Evolutionary conservation across 2,797 vertebrate species (phyloP), one percentile per base, ranked within the genome.

Genomic region (Mastacembelus armatus): DNA sequence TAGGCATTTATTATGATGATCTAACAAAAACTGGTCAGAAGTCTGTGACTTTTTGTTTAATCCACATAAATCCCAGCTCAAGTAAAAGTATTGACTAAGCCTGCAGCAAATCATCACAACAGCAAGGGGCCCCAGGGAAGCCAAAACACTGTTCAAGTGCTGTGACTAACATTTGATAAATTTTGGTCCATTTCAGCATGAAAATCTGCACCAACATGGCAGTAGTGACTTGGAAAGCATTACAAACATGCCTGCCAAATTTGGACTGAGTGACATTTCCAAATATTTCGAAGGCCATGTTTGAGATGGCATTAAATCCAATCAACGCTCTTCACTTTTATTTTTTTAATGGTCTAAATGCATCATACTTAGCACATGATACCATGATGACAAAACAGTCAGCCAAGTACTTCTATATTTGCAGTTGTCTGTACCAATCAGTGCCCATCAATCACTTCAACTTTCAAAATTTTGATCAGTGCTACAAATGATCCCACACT

Each of bases 331-430:
- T 44, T 33, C 10, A 48, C 40, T 18, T 57, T 30, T 56, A 62
- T 7, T n/a, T 21, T n/a, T 21, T 55, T 33, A 21, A 35, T 10
- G 54, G 38, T 54, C 39, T 71, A 10, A 50, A 64, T 73, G 47
- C 2, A 40, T 19, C 39, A 65, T 35, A 22, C 19, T 66, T 58
- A 48, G 36, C 27, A 66, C 48, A 45, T 39, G 27, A 63, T 55
- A 44, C 8, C 24, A 48, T 16, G 57, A 60, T 75, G 85, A 60
- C 10, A 30, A 51, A 47, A 48, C 26, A 30, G 35, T 21, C 18
- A 60, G 63, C 73, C 78, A 78, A 80, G 57, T 26, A 24, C 54
- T 44, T 77, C 22, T 74, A 62, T 77, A 75, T 75, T 78, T 77
- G 14, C 16, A 18, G 15, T 26, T 2, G 3, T 61, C 43, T 36